Evolutionary conservation across 2,888 invertebrate species (phyloP), one percentile per base, ranked within the genome.

Genomic region (Orthosia gracilis): DNA sequence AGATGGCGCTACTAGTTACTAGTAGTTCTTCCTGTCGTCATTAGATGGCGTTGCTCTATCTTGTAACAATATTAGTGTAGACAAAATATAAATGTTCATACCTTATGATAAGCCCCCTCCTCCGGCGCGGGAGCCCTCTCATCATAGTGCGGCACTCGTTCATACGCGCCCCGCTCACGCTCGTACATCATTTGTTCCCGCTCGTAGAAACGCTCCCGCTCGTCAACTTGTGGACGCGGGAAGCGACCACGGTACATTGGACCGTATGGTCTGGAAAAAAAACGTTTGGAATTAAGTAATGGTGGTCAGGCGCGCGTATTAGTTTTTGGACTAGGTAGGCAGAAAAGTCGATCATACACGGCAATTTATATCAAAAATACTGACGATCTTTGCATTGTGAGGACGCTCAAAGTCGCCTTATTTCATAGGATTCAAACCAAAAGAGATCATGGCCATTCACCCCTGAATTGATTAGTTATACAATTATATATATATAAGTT

Each of bases 71-170:
- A 40, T 40, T 40, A 40, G 40, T 31, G 31, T 40, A 40, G 40
- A 40, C 40, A 40, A 40, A 40, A 40, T 40, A 40, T 40, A 40
- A 40, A 9, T 40, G 40, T 40, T 0, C n/a, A 59, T 61, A 95
- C 96, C 93, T 96, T 96, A 57, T 96, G 95, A 75, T 92, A 95
- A 0, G 93, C 77, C 18, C 87, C 79, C n/a, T 96, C 96, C 11
- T 95, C 96, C 0, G 92, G 86, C 4, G 87, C 86, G 0, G 91
- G 88, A 21, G 88, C 89, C 0, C 94, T 91, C 52, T 96, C 96
- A 55, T 96, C 95, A 77, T 92, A 95, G 75, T 91, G 94, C 21
- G 94, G 94, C 76, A 93, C 89, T 0, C 95, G 91, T 58, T 95
- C 95, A 85, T 91, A 95, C 0, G 62, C 80, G 12, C 76, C 75